Base-by-base conservation (phyloP, 2,797 vertebrate species). In the Gorsachius magnificus region DNA sequence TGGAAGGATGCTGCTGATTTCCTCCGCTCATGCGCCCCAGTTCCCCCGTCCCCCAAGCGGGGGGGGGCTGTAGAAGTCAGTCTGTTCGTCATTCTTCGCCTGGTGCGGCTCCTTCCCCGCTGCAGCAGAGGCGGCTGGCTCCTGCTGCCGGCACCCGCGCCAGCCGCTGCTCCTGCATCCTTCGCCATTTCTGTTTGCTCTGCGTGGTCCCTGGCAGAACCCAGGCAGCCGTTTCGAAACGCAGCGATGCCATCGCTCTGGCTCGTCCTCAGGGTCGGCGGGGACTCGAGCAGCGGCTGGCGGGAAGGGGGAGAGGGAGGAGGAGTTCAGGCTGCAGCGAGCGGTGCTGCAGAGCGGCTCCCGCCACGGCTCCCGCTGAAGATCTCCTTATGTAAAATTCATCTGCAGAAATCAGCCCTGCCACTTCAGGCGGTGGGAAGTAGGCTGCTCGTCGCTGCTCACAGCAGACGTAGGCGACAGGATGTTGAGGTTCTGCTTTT, bases 371-470 rank as follows among this genome's bases (percentile, higher is more conserved):
- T 54, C 91, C 3, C 0, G 4, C 83, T 25, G 69, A 10, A 33
- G 63, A 38, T 45, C 65, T 36, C 72, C 86, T 94, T 58, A 83
- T 81, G 90, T 71, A 93, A 94, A 95, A 95, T 86, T 88, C 94
- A 91, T 83, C 93, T 76, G 88, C 92, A 90, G 88, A 29, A 75
- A 65, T 78, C 85, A 68, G 58, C 85, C 50, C 68, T 53, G 74
- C 53, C 6, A 1, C 89, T 38, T 56, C 35, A 13, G 28, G 4
- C 9, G 60, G 80, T 33, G 76, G 80, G 80, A 68, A 72, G 84
- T 3, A 19, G 71, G 65, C 79, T 61, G 84, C 75, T 76, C 28
- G 4, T 15, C 31, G 24, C 87, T 58, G 79, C 83, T 86, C 65
- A 3, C 50, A 7, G 95, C 94, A 87, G 89, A 51, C 2, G 50